Evolutionary conservation across 1,140 invertebrate genomes (phyloP), one percentile per base, ranked within the genome.

Genomic region (Leucophenga varia): DNA sequence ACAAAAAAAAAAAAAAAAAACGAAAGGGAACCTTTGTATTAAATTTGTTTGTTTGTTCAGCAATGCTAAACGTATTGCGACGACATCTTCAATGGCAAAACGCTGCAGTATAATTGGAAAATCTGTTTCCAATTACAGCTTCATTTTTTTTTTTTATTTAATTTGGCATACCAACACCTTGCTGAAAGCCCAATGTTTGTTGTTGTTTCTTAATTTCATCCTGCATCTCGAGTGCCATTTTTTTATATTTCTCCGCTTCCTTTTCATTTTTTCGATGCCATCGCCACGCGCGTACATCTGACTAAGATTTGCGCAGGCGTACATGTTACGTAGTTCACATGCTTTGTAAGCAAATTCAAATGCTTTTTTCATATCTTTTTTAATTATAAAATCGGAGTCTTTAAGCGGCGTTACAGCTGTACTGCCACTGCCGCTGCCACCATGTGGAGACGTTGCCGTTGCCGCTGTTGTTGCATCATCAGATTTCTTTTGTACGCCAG

Each of bases 261-360:
- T 84, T 80, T 31, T 77, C 49, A 75, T 90, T 85, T 89, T 85
- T 39, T 85, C 81, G 1, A 84, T 86, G 1, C 91, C 86, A 42
- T 88, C 84, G 13, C 87, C 87, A 47, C 79, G 79, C 12, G 77
- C 76, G 67, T 92, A 91, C 71, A 74, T 74, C 56, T 88, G 82
- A 54, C 89, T 88, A 2, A 95, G 64, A 79, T 95, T 95, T 0
- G 84, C 85, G 79, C 93, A 96, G 2, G 89, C 89, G 64, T 87
- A 88, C 44, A 90, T 82, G 72, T 93, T 87, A 3, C 86, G 86
- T 8, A 86, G 67, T 53, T 93, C 85, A 74, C 93, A 96, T 0
- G 84, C 87, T 70, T 84, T 87, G 30, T 81, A 64, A 0, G 88
- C 85, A 55, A 83, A 86, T 43, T 84, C 76, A 72, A 90, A 92